Evolutionary conservation across 2,888 invertebrate genomes (phyloP).

Genomic region (Campoplex capitator): DNA sequence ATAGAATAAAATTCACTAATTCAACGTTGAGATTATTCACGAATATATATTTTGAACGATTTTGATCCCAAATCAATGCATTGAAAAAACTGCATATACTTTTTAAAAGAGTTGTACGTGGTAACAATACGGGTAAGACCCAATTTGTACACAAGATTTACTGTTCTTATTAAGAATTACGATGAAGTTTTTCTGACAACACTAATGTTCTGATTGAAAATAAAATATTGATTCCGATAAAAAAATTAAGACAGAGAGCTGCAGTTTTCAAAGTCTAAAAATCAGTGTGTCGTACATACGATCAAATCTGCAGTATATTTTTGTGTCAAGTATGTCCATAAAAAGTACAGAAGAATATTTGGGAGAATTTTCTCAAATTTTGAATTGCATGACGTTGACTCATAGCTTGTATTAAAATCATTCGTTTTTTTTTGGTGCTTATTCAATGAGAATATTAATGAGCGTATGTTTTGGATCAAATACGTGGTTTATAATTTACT

Average conservation of each 20-base stretch:
- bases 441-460: too few species aligned
- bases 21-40: not conserved
- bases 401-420: too few species aligned
- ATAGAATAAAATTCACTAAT: not conserved
- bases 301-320: not conserved
- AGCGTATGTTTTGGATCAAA: not conserved
- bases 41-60: not conserved
- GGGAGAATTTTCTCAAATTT: too few species aligned
- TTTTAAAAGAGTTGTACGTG: not conserved
- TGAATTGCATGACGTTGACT: too few species aligned
- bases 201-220: not conserved
- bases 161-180: not conserved
- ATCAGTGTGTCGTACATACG: not conserved
- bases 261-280: too few species aligned
- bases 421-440: too few species aligned
- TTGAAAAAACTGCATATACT: not conserved
- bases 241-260: too few species aligned
- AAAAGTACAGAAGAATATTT: not conserved
- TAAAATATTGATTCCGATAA: not conserved
- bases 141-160: not conserved
- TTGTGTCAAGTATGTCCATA: too few species aligned
- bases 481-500: not conserved
- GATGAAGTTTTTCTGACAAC: not conserved
- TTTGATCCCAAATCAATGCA: not conserved
- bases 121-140: not conserved